phyloP scores from a whole-genome alignment of 2,888 invertebrate genomes.

The Euclidia mi region DNA sequence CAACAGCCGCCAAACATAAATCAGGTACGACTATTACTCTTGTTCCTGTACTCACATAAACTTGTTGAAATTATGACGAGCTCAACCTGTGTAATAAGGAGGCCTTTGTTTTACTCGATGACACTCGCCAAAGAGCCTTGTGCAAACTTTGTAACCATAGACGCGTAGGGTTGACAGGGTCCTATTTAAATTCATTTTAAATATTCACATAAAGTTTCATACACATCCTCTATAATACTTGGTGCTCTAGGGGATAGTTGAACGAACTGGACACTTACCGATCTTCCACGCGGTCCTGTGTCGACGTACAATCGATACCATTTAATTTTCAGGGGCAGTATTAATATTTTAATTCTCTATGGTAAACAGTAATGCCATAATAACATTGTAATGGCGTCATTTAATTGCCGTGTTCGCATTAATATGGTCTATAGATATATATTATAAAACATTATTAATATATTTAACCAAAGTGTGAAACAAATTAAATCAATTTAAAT shows the following conservation, averaged over 20 bases:
- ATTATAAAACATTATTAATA: too few relatives aligned
- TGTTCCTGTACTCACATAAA: slow-evolving; percentile 57
- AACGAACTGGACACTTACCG: slow-evolving; percentile 10
- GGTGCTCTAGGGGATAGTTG: slow-evolving; percentile 15
- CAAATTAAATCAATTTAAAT: too few relatives aligned
- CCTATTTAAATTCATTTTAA: slow-evolving; percentile 26
- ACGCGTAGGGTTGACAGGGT: slow-evolving; percentile 31
- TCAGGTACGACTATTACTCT: slow-evolving; percentile 59
- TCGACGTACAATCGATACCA: slow-evolving; percentile 35
- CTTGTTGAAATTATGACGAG: slow-evolving; percentile 63
- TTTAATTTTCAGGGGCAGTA: slow-evolving; percentile 20
- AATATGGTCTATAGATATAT: too few relatives aligned
- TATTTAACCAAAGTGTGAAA: too few relatives aligned
- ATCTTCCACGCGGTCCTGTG: slow-evolving; percentile 8
- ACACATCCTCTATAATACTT: slow-evolving; percentile 15
- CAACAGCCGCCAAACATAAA: slow-evolving; percentile 56
- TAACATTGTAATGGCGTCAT: too few relatives aligned
- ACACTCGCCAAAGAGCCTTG: slow-evolving; percentile 52
- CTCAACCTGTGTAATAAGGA: slow-evolving; percentile 55
- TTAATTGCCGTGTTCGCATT: too few relatives aligned
- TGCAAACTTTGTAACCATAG: slow-evolving; percentile 45
- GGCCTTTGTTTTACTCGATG: slow-evolving; percentile 62
- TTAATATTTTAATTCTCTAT: slow-evolving; percentile 11
- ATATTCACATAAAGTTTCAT: slow-evolving; percentile 26
- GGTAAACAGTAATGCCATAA: too few relatives aligned